Evolutionary conservation across 2,797 vertebrate genomes (phyloP).

Genomic region (Brachymystax lenok): DNA sequence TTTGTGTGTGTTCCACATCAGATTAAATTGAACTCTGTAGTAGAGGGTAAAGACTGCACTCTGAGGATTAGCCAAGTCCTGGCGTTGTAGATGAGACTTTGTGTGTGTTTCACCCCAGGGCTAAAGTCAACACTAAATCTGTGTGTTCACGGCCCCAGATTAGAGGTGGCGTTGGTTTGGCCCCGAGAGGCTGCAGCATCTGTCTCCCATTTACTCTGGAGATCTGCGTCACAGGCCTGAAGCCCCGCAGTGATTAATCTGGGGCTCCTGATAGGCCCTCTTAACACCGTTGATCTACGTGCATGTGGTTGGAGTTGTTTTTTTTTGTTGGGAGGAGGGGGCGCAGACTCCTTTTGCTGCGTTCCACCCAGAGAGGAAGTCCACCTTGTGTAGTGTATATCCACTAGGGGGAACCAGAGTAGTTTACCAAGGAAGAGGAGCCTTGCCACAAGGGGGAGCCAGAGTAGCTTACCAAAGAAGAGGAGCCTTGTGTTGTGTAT

Average conservation of each 20-base stretch:
- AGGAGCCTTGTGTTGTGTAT: too few relatives aligned
- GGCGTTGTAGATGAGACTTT: conserved; percentile 28
- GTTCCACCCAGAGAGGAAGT: too few relatives aligned
- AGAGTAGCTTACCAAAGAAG: too few relatives aligned
- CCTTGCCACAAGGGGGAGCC: too few relatives aligned
- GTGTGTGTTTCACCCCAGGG: conserved; percentile 17
- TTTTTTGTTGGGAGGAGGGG: too few relatives aligned
- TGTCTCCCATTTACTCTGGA: conserved; percentile 43
- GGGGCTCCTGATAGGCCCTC: conserved; percentile 36
- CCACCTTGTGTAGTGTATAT: too few relatives aligned
- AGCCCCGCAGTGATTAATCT: conserved; percentile 55
- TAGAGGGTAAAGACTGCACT: conserved; percentile 23
- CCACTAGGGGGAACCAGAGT: too few relatives aligned
- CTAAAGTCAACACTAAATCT: conserved; percentile 16
- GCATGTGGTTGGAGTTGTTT: too few relatives aligned
- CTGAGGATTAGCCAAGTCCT: conserved; percentile 51
- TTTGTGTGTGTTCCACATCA: conserved; percentile 37
- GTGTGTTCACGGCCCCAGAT: conserved; percentile 57
- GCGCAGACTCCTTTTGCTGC: too few relatives aligned
- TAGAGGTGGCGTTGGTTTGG: conserved; percentile 48
- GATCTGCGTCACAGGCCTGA: conserved; percentile 23
- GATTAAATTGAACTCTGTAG: conserved; percentile 33
- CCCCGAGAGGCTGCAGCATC: conserved; percentile 53
- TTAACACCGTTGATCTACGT: not conserved
- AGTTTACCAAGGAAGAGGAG: too few relatives aligned